Conservation (phyloP, 2,797 vertebrate species). For the Chelon labrosus region DNA sequence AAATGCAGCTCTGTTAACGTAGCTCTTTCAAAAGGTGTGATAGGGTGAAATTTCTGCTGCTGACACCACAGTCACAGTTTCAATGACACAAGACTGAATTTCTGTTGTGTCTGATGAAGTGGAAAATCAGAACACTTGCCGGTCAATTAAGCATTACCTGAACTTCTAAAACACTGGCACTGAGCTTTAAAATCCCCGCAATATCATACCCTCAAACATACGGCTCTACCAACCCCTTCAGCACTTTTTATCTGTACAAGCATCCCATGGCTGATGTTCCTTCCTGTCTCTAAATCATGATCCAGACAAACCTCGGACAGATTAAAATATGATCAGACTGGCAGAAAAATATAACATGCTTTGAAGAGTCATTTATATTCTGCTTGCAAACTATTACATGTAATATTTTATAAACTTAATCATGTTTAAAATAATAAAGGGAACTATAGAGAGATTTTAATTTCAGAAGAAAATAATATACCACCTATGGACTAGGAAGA, state of each 20-base stretch:
- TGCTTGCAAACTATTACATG: not conserved
- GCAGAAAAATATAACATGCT: constrained; percentile 20
- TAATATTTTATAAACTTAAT: not conserved
- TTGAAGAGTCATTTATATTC: constrained; percentile 28
- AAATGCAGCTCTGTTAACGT: constrained; percentile 45
- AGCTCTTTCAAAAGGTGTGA: constrained; percentile 50
- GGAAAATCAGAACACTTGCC: constrained; percentile 16
- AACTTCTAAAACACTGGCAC: constrained; percentile 5
- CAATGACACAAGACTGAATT: constrained; percentile 25
- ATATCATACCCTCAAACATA: constrained; percentile 11
- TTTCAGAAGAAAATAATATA: not conserved
- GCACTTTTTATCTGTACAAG: not conserved
- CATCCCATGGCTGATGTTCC: not conserved
- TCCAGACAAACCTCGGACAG: constrained; percentile 26
- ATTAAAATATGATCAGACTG: constrained; percentile 49
- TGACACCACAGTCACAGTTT: constrained; percentile 32
- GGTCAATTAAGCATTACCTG: constrained; percentile 11
- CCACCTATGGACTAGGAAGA: not conserved
- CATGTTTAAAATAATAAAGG: not conserved
- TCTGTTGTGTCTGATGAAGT: constrained; percentile 4
- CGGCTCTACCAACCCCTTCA: not conserved
- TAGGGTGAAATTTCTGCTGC: constrained; percentile 38
- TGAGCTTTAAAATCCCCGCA: constrained; percentile 2
- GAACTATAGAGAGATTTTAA: not conserved
- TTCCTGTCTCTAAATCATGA: constrained; percentile 20